Percentiles rank a stretch among this genome's conserved stretches.
These are phyloP conservation scores for Tragelaphus imberbis DNA, from an alignment of 2,113 vertebrate genomes.

Conservation along the genomic window DNA sequence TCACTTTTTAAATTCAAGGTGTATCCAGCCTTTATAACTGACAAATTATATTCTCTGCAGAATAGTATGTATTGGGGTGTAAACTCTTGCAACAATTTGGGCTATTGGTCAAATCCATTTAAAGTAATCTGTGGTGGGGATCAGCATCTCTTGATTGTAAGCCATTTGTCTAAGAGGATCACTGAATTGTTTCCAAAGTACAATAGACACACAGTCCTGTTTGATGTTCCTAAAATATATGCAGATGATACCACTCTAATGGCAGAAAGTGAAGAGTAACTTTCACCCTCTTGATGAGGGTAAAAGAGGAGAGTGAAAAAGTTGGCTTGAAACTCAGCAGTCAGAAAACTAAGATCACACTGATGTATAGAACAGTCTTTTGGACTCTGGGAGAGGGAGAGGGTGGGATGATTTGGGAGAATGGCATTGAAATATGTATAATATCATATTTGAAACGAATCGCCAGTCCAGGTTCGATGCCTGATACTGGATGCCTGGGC, in stretches of 20 bases:
- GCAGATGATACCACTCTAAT: neutral
- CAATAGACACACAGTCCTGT: neutral
- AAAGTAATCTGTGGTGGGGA: neutral
- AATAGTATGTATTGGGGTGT: neutral
- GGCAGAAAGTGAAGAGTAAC: neutral
- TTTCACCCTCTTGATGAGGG: neutral
- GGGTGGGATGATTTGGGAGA: no score
- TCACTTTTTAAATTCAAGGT: neutral
- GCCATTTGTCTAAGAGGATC: slow-evolving; percentile 9
- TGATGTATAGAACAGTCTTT: no score
- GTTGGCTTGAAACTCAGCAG: neutral
- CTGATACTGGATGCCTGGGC: no score
- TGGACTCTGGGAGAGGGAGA: no score
- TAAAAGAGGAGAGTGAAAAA: neutral
- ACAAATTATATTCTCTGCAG: slow-evolving; percentile 23
- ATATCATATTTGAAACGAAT: no score
- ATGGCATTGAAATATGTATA: no score
- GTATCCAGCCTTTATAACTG: neutral
- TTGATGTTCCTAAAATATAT: neutral
- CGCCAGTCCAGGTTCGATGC: no score
- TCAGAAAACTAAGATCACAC: neutral
- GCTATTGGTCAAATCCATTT: slow-evolving; percentile 15
- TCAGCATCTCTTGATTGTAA: neutral
- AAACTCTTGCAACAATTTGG: neutral
- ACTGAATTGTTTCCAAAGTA: neutral